Conservation (phyloP, 92 coral and sea anemone genomes). For the Galaxea fascicularis region DNA sequence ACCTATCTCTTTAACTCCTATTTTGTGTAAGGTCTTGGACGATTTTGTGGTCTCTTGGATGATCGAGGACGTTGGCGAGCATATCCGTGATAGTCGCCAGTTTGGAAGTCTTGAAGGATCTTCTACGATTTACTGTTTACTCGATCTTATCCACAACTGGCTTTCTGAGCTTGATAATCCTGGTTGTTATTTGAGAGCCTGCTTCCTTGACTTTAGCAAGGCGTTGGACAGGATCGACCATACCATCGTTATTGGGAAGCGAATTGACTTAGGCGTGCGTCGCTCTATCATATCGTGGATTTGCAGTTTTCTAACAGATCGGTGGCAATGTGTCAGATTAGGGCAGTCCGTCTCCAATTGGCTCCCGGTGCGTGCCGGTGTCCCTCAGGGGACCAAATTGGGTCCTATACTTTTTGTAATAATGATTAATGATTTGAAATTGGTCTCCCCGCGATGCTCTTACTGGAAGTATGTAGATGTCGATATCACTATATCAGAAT, state of each 20-base stretch:
- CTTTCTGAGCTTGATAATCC: not conserved
- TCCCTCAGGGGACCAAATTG: no score
- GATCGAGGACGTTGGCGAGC: not conserved
- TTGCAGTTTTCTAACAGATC: no score
- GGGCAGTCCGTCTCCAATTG: no score
- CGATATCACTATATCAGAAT: no score
- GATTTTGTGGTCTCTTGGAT: not conserved
- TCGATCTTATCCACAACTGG: conserved; percentile 56
- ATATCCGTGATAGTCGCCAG: conserved; percentile 9
- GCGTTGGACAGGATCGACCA: conserved; percentile 25
- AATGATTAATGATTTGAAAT: no score
- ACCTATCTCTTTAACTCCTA: no score
- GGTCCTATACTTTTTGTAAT: no score
- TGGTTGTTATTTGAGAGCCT: conserved; percentile 2
- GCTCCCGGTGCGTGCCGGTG: no score
- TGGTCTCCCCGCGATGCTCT: no score
- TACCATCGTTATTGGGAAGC: conserved; percentile 45
- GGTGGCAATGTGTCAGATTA: no score
- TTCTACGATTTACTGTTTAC: conserved; percentile 62
- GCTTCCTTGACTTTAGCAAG: not conserved
- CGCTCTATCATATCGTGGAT: conserved; percentile 41
- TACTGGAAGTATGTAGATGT: no score
- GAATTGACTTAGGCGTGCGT: conserved; percentile 48
- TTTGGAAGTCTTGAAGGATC: conserved; percentile 22
- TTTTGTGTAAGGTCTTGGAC: no score